These are phyloP conservation scores for Amorpha juglandis DNA, from an alignment of 2,888 invertebrate species.

Conservation along the genomic window DNA sequence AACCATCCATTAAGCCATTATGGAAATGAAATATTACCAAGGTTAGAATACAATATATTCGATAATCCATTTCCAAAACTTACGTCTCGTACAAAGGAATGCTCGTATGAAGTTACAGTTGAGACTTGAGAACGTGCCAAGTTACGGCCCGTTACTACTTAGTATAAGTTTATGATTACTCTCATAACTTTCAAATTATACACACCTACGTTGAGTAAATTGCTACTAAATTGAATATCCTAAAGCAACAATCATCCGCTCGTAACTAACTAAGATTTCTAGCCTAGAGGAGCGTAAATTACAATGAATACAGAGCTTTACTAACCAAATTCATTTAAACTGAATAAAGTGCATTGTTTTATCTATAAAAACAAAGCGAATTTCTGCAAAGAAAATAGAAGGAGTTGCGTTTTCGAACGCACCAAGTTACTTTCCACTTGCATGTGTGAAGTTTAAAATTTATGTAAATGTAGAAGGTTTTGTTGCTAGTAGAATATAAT, in stretches of 20 bases:
- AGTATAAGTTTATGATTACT: constrained; percentile 62
- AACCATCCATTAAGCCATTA: not conserved
- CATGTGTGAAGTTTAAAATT: not conserved
- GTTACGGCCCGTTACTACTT: constrained; percentile 44
- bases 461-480: too few relatives aligned
- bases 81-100: constrained; percentile 55
- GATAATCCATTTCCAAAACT: constrained; percentile 52
- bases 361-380: constrained; percentile 3
- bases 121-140: constrained; percentile 63
- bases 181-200: constrained; percentile 45
- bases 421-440: not conserved
- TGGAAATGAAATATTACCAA: constrained; percentile 23
- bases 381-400: not conserved
- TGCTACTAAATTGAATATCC: constrained; percentile 36
- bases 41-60: constrained; percentile 46
- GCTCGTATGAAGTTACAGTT: constrained; percentile 59
- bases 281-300: not conserved
- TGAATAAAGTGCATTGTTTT: constrained; percentile 6
- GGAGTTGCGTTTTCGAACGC: not conserved
- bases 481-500: too few relatives aligned
- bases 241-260: constrained; percentile 35
- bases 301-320: constrained; percentile 11
- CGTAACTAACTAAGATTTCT: not conserved
- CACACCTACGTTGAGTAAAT: constrained; percentile 34
- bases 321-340: not conserved